Percentiles rank a stretch among this genome's conserved stretches.
phyloP scores from a whole-genome alignment of 2,113 vertebrate genomes.

The Vireo altiloquus region DNA sequence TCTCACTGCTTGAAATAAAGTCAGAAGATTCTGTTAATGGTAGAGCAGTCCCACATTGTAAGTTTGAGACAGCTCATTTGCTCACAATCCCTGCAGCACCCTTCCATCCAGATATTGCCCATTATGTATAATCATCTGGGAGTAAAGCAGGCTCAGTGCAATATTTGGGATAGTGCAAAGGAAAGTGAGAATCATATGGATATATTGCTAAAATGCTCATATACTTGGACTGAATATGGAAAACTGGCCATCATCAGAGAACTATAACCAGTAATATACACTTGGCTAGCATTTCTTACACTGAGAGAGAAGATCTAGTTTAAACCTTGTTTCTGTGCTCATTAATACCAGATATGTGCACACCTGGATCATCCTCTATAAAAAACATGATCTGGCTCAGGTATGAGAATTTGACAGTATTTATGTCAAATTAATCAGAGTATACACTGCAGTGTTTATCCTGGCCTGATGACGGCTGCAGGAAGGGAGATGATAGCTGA shows the following conservation, averaged over 20 bases:
- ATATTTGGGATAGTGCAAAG: background rate
- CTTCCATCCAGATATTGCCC: constrained; percentile 41
- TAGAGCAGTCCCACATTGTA: constrained; percentile 27
- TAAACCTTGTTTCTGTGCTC: background rate
- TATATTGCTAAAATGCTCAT: background rate
- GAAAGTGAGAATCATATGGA: background rate
- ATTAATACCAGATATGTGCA: background rate
- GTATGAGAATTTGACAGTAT: constrained; percentile 10
- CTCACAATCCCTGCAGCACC: constrained; percentile 29
- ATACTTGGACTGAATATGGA: background rate
- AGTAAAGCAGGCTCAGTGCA: constrained; percentile 8
- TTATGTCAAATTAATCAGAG: constrained; percentile 48
- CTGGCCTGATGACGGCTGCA: background rate
- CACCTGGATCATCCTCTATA: background rate
- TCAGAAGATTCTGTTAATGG: constrained; percentile 43
- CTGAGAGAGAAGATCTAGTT: background rate
- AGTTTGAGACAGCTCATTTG: constrained; percentile 57
- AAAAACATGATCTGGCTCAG: background rate
- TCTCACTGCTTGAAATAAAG: constrained; percentile 47
- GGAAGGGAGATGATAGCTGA: constrained; percentile 23
- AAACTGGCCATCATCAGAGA: background rate
- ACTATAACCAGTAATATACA: background rate
- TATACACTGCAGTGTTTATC: background rate
- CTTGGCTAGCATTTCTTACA: background rate
- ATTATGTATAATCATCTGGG: constrained; percentile 40